A percentile compares a stretch with the other conserved stretches of the same genome.
Conservation (phyloP, 2,888 invertebrate genomes). For the Emmelina monodactyla region DNA sequence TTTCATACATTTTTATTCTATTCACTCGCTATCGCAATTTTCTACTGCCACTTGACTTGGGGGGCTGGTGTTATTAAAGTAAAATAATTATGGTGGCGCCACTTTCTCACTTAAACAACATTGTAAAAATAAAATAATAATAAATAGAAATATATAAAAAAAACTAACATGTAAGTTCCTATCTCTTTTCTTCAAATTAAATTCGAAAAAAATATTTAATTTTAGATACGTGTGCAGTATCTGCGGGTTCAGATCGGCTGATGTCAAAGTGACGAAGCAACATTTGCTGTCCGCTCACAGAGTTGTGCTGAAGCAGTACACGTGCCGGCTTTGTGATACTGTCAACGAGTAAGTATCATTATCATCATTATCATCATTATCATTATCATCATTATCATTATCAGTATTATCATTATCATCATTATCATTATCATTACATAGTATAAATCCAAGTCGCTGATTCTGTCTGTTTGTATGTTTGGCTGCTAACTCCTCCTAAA, state of each 20-base stretch:
- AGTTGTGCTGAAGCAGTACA: conserved; percentile 29
- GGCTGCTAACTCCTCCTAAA: no score
- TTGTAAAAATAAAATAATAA: background rate
- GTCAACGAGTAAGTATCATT: conserved; percentile 34
- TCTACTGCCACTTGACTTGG: no score
- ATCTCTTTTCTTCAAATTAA: background rate
- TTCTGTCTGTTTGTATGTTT: no score
- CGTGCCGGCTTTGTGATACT: conserved; percentile 33
- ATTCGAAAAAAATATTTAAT: background rate
- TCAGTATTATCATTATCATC: no score
- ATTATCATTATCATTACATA: no score
- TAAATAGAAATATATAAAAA: background rate
- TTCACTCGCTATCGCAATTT: no score
- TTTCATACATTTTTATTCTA: no score
- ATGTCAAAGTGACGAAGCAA: conserved; percentile 38
- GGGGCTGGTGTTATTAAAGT: no score
- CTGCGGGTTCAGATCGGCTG: conserved; percentile 33
- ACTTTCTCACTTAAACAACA: no score
- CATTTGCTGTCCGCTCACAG: conserved; percentile 34
- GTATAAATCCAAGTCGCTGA: no score
- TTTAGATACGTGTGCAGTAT: conserved; percentile 39
- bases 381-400: no score
- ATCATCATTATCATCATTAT: conserved; percentile 1
- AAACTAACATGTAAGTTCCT: background rate
- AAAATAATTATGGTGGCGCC: no score